These are phyloP conservation scores for Bambusicola thoracicus DNA, from an alignment of 2,113 vertebrate genomes.

Conservation along the genomic window DNA sequence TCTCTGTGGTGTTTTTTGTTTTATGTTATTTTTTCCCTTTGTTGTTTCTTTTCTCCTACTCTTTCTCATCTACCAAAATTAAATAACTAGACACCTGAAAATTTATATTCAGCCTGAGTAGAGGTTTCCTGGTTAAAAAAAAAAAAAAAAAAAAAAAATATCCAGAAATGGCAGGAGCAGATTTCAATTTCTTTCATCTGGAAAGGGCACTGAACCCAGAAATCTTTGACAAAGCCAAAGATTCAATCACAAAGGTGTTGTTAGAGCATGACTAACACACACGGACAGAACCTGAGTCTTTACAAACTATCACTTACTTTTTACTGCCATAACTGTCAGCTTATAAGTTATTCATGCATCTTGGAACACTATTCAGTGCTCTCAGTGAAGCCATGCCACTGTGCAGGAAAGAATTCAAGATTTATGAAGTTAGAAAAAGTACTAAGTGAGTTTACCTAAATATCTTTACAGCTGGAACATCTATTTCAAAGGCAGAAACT, in stretches of 20 bases:
- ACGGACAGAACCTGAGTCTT: constrained; percentile 30
- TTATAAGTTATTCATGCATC: constrained; percentile 46
- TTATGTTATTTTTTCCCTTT: neutral
- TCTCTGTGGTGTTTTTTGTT: neutral
- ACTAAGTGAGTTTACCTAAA: neutral
- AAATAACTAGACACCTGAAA: neutral
- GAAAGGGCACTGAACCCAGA: constrained; percentile 13
- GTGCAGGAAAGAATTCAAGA: constrained; percentile 32
- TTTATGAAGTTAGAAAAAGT: constrained; percentile 47
- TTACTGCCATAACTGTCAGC: constrained; percentile 34
- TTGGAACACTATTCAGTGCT: constrained; percentile 30
- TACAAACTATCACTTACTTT: constrained; percentile 56
- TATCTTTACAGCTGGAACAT: neutral
- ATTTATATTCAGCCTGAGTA: neutral
- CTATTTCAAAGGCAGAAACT: neutral
- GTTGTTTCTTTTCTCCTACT: neutral
- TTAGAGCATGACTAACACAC: constrained; percentile 29
- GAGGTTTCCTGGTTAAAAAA: neutral
- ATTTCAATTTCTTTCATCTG: neutral
- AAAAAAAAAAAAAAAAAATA: neutral
- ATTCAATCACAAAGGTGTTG: neutral
- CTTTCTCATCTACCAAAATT: neutral
- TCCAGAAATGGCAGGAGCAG: neutral
- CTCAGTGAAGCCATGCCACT: neutral
- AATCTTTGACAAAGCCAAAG: neutral